phyloP scores from a whole-genome alignment of 2,113 vertebrate species.

The Tragulus kanchil region DNA sequence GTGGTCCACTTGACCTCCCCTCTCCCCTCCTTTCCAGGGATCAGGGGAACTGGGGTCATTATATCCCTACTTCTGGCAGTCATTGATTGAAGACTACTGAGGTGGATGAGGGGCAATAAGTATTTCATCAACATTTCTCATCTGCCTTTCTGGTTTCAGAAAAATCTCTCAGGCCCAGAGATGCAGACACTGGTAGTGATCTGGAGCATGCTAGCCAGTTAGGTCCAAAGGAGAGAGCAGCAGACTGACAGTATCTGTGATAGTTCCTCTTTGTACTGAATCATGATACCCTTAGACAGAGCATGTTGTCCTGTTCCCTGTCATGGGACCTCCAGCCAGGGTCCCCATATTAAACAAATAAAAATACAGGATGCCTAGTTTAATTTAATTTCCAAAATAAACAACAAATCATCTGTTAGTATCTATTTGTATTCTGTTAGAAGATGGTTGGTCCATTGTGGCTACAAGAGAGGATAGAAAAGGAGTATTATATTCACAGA shows the following conservation, averaged over 20 bases:
- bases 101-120: not conserved
- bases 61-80: not conserved
- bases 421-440: slow-evolving; percentile 8
- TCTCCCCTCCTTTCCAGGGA: not conserved
- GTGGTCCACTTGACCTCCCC: not conserved
- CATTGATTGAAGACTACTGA: not conserved
- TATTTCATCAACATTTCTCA: slow-evolving; percentile 38
- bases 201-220: not conserved
- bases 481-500: not conserved
- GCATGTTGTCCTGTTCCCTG: not conserved
- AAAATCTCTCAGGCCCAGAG: not conserved
- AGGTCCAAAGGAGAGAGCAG: not conserved
- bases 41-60: not conserved
- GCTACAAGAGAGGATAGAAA: not conserved
- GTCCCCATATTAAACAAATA: slow-evolving; percentile 17
- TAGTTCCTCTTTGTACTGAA: not conserved
- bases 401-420: not conserved
- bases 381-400: not conserved
- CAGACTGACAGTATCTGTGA: not conserved
- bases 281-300: not conserved
- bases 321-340: not conserved
- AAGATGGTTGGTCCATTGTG: not conserved
- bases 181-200: not conserved
- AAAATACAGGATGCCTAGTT: not conserved
- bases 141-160: slow-evolving; percentile 17